Percentiles rank a stretch among this genome's conserved stretches.
phyloP scores from a whole-genome alignment of 1,140 invertebrate genomes.

The Whitmania pigra region DNA sequence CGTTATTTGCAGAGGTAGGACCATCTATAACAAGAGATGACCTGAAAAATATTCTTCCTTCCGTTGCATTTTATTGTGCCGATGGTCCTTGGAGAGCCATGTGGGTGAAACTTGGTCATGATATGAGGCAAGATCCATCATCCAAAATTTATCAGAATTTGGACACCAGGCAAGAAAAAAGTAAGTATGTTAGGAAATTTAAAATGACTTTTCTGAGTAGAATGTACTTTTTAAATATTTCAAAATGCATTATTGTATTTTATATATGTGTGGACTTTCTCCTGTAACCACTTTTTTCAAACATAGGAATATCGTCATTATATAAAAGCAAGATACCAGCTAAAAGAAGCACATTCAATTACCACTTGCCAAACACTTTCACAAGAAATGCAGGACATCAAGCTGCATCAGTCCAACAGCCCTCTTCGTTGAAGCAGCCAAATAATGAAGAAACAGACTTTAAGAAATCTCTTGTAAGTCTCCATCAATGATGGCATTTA shows the following conservation, averaged over 20 bases:
- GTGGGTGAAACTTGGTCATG: constrained; percentile 73
- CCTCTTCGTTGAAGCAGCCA: constrained; percentile 13
- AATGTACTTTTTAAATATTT: too few relatives aligned
- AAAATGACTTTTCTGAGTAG: too few relatives aligned
- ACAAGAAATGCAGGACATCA: constrained; percentile 14
- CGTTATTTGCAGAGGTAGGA: constrained; percentile 51
- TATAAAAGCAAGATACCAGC: constrained; percentile 18
- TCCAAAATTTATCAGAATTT: constrained; percentile 70
- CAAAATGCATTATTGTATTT: too few relatives aligned
- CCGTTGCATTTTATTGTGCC: constrained; percentile 66
- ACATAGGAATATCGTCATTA: neutral
- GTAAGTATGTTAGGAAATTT: constrained; percentile 25
- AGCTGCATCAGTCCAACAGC: constrained; percentile 15
- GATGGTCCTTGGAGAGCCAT: constrained; percentile 75
- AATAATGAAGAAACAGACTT: neutral
- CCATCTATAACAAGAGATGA: constrained; percentile 1
- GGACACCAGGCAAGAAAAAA: constrained; percentile 63
- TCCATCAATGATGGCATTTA: neutral
- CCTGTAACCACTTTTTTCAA: too few relatives aligned
- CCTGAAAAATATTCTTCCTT: constrained; percentile 52
- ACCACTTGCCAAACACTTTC: constrained; percentile 25
- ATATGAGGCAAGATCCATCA: constrained; percentile 64
- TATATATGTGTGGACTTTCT: too few relatives aligned
- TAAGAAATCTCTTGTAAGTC: neutral
- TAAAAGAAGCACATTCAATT: constrained; percentile 26